Evolutionary conservation across 2,888 invertebrate genomes (phyloP).

Genomic region (Campaea margaritaria): DNA sequence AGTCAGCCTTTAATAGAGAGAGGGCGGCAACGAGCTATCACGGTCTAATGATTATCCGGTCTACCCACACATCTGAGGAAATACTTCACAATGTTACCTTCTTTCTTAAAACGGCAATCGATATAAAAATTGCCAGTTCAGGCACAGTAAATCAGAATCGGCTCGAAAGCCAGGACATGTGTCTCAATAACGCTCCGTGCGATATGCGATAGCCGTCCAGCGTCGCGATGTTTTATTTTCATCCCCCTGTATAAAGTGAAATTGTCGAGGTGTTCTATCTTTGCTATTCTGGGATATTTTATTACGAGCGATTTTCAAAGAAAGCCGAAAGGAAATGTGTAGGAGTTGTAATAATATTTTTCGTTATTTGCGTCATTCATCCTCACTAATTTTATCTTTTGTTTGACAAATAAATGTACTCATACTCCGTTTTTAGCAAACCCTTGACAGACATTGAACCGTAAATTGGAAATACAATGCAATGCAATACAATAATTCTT

Average conservation of each 20-base stretch:
- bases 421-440: too few species aligned
- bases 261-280: conserved; percentile 39
- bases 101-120: conserved; percentile 12
- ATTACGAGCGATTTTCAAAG: conserved; percentile 20
- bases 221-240: conserved; percentile 41
- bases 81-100: too few species aligned
- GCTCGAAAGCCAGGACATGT: conserved; percentile 41
- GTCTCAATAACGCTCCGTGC: conserved; percentile 44
- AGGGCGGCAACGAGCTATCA: too few species aligned
- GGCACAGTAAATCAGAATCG: conserved; percentile 43
- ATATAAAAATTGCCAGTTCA: conserved; percentile 26
- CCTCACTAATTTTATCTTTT: too few species aligned
- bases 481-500: too few species aligned
- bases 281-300: conserved; percentile 26
- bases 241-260: conserved; percentile 40
- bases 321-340: not conserved
- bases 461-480: too few species aligned
- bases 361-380: not conserved
- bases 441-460: too few species aligned
- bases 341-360: not conserved
- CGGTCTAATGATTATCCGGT: too few species aligned
- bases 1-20: too few species aligned
- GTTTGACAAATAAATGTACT: too few species aligned
- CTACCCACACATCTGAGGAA: too few species aligned
- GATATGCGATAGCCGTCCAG: conserved; percentile 42